A percentile compares a stretch with the other conserved stretches of the same genome.
Evolutionary conservation across 2,888 invertebrate genomes (phyloP).

Genomic region (Pristionchus arcanus): DNA sequence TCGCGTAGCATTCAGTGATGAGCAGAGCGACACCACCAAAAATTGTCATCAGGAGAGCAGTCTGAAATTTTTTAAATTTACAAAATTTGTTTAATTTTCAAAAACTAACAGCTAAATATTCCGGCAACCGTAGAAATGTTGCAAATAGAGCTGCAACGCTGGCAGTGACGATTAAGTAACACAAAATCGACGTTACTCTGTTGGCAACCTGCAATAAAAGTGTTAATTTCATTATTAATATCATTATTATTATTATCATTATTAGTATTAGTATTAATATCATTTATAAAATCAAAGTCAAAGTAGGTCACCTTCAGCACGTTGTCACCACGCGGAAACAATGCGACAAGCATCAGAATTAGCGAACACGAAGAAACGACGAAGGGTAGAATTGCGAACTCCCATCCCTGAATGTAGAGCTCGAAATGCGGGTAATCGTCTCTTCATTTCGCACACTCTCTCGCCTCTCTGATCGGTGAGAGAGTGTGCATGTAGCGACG

Average conservation of each 20-base stretch:
- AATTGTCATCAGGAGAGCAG: neutral
- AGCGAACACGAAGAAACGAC: neutral
- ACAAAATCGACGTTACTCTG: neutral
- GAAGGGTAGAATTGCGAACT: neutral
- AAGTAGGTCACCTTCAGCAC: neutral
- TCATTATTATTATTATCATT: neutral
- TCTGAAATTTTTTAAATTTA: neutral
- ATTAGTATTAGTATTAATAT: neutral
- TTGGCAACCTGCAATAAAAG: neutral
- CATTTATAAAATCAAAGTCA: neutral
- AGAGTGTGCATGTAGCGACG: too few relatives aligned
- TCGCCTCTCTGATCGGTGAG: too few relatives aligned
- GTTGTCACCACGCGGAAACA: neutral
- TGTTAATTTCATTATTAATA: neutral
- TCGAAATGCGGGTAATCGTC: too few relatives aligned
- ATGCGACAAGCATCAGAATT: neutral
- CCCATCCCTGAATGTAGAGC: neutral
- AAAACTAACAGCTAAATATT: neutral
- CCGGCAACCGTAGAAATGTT: neutral
- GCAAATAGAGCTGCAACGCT: neutral
- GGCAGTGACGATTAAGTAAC: neutral
- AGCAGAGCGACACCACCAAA: neutral
- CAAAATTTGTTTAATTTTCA: neutral
- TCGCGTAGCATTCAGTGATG: neutral
- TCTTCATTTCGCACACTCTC: too few relatives aligned